Conservation (phyloP, 2,113 vertebrate species). For the Pholis gunnellus region DNA sequence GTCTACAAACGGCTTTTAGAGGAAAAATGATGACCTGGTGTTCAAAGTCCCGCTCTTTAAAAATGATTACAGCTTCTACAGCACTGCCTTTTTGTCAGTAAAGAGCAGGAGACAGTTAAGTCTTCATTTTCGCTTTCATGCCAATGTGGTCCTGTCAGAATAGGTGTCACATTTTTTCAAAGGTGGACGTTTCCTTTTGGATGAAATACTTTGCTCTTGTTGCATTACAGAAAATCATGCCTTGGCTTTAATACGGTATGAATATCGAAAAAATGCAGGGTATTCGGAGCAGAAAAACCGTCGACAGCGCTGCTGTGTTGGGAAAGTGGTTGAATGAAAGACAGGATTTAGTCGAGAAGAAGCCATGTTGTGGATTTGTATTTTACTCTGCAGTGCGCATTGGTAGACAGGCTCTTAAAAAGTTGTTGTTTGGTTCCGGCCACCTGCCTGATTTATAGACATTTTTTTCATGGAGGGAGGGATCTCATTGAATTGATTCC, state of each 20-base stretch:
- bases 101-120: constrained; percentile 54
- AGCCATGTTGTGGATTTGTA: constrained; percentile 20
- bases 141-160: constrained; percentile 41
- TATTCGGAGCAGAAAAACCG: neutral
- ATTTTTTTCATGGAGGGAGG: constrained; percentile 54
- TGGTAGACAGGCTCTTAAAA: constrained; percentile 65
- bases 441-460: constrained; percentile 72
- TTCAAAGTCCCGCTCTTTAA: constrained; percentile 46
- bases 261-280: neutral
- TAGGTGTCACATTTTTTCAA: constrained; percentile 55
- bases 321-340: neutral
- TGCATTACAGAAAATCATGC: constrained; percentile 18
- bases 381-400: constrained; percentile 46
- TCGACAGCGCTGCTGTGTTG: constrained; percentile 14
- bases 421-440: constrained; percentile 59
- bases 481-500: constrained; percentile 73
- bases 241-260: neutral
- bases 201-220: constrained; percentile 39
- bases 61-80: constrained; percentile 57
- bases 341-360: constrained; percentile 18
- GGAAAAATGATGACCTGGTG: constrained; percentile 28
- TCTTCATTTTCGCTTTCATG: constrained; percentile 64
- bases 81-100: constrained; percentile 42
- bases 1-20: constrained; percentile 45
- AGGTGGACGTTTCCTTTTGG: constrained; percentile 44